Conservation (phyloP, 2,888 invertebrate species). For the Automeris io region DNA sequence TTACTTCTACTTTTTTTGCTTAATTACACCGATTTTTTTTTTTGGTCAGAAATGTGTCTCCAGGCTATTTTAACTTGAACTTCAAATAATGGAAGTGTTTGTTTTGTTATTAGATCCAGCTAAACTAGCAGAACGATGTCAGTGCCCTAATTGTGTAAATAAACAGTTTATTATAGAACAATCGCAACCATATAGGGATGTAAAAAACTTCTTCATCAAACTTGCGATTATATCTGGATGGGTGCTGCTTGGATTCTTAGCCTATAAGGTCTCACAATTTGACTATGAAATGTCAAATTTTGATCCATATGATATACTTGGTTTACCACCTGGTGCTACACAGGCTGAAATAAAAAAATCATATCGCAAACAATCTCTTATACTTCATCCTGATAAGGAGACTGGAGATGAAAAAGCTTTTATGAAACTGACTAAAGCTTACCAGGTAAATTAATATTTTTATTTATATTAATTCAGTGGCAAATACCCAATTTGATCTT, state of each 20-base stretch:
- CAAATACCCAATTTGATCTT: too few species aligned
- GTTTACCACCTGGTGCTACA: constrained; percentile 90
- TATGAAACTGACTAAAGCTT: constrained; percentile 96
- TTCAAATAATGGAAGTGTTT: too few species aligned
- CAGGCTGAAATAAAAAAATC: constrained; percentile 95
- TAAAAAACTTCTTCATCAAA: constrained; percentile 89
- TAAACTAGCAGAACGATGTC: constrained; percentile 87
- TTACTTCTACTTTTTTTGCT: too few species aligned
- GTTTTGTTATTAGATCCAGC: constrained; percentile 82
- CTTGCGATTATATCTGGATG: constrained; percentile 88
- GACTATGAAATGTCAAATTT: constrained; percentile 99
- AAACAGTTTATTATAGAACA: constrained; percentile 89
- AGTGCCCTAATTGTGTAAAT: constrained; percentile 90
- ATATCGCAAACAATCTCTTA: constrained; percentile 94
- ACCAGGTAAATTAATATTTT: constrained; percentile 78
- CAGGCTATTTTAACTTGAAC: too few species aligned
- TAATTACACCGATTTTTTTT: too few species aligned
- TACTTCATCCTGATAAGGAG: constrained; percentile 98
- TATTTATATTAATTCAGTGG: constrained; percentile 4
- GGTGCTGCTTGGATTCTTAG: constrained; percentile 86
- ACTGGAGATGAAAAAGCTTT: constrained; percentile 98
- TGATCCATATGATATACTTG: constrained; percentile 98
- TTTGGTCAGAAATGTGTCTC: too few species aligned
- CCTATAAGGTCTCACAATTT: constrained; percentile 96
- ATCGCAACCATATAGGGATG: constrained; percentile 91